Percentiles rank a stretch among this genome's conserved stretches.
These are phyloP conservation scores for Sphenodon punctatus DNA, from an alignment of 2,797 vertebrate genomes.

Conservation along the genomic window DNA sequence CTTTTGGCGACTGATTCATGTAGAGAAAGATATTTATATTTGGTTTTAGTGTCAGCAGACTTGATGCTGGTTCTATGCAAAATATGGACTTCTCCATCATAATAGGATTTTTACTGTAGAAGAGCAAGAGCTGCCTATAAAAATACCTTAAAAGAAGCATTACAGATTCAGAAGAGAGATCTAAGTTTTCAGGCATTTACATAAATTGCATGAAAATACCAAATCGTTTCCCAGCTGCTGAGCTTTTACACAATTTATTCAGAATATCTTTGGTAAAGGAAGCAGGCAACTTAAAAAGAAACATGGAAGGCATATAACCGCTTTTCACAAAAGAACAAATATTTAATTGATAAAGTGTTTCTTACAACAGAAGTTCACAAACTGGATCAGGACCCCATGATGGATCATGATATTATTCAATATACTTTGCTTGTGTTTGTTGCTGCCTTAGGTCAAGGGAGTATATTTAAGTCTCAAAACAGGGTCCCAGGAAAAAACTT, in stretches of 20 bases:
- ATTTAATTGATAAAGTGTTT: no score
- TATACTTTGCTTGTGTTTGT: no score
- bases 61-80: slow-evolving; percentile 75
- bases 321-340: no score
- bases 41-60: slow-evolving; percentile 85
- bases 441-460: no score
- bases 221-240: neutral
- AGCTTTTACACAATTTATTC: neutral
- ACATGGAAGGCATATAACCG: neutral
- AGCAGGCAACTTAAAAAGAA: neutral
- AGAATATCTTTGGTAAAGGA: neutral
- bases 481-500: neutral
- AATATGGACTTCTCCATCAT: slow-evolving; percentile 88
- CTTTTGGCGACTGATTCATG: slow-evolving; percentile 92
- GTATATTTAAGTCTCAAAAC: no score
- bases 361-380: no score
- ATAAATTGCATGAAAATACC: neutral
- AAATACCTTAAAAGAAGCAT: slow-evolving; percentile 84
- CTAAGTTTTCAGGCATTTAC: neutral
- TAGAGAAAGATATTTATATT: slow-evolving; percentile 86
- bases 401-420: no score
- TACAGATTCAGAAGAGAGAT: neutral
- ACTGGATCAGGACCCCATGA: no score
- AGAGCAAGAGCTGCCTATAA: slow-evolving; percentile 91
- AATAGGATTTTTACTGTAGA: slow-evolving; percentile 83